Evolutionary conservation across 2,797 vertebrate genomes (phyloP).

Genomic region (Acanthurus leucopareius): DNA sequence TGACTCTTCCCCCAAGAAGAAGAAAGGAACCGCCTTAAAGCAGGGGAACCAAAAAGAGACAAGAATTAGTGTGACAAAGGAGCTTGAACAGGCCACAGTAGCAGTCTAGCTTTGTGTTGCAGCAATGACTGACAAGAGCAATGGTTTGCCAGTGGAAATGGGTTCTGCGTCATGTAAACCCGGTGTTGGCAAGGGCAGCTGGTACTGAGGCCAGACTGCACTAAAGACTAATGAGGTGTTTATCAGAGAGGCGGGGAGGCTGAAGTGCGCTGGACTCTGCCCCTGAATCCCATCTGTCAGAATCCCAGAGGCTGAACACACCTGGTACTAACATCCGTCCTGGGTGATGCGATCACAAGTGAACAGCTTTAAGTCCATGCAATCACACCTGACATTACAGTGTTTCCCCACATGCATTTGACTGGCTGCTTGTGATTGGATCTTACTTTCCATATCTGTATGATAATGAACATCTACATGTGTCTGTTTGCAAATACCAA

Average conservation of each 20-base stretch:
- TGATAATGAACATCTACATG: too few relatives aligned
- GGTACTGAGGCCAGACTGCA: constrained; percentile 61
- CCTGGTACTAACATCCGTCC: too few relatives aligned
- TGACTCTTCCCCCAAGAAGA: constrained; percentile 27
- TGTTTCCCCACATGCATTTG: too few relatives aligned
- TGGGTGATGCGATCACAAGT: too few relatives aligned
- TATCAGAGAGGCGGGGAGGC: constrained; percentile 65
- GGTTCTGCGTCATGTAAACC: constrained; percentile 67
- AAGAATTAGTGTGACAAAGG: constrained; percentile 10
- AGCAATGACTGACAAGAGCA: constrained; percentile 29
- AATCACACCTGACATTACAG: too few relatives aligned
- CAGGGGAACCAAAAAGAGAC: constrained; percentile 7
- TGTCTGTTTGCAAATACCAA: too few relatives aligned
- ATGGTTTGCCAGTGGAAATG: constrained; percentile 42
- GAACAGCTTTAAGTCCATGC: too few relatives aligned
- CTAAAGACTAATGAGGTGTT: constrained; percentile 78
- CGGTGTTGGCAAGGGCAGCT: constrained; percentile 47
- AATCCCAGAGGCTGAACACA: constrained; percentile 20
- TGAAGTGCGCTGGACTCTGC: constrained; percentile 61
- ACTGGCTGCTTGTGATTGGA: too few relatives aligned
- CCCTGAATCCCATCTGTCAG: constrained; percentile 64
- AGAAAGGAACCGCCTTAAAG: constrained; percentile 26
- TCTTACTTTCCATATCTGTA: too few relatives aligned
- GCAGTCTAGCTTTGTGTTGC: constrained; percentile 31
- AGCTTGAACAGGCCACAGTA: constrained; percentile 18